Conservation (phyloP, 2,797 vertebrate genomes). For the Podarcis lilfordi region DNA sequence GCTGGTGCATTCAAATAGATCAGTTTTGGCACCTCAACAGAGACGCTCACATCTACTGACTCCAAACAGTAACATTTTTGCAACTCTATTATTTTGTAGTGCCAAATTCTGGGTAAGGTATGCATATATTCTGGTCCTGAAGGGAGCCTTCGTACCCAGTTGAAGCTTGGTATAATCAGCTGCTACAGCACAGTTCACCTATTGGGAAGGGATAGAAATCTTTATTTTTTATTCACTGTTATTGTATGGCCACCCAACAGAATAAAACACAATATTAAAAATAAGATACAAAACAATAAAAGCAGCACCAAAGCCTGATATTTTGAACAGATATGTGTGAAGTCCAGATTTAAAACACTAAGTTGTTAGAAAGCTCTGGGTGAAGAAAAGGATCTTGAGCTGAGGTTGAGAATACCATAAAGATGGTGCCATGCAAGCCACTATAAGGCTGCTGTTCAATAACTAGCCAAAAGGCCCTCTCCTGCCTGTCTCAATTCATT, state of each 20-base stretch:
- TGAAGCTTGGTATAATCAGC: background rate
- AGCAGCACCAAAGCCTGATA: background rate
- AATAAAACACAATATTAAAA: background rate
- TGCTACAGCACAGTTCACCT: background rate
- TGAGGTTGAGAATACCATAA: background rate
- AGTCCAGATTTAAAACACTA: too few relatives aligned
- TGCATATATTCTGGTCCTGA: background rate
- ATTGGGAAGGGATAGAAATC: background rate
- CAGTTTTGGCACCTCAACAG: background rate
- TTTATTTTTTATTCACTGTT: background rate
- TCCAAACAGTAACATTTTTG: background rate
- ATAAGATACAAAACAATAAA: background rate
- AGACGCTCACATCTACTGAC: background rate
- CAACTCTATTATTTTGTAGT: conserved; percentile 1
- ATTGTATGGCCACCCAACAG: too few relatives aligned
- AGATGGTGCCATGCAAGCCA: background rate
- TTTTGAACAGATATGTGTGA: too few relatives aligned
- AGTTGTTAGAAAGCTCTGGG: background rate
- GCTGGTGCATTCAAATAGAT: background rate
- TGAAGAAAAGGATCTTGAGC: background rate
- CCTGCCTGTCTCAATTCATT: background rate
- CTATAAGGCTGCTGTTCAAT: background rate
- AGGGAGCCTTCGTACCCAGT: background rate
- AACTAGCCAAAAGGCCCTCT: background rate
- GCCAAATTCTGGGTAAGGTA: background rate